Conservation (phyloP, 2,797 vertebrate species). For the Propithecus perrieri region DNA sequence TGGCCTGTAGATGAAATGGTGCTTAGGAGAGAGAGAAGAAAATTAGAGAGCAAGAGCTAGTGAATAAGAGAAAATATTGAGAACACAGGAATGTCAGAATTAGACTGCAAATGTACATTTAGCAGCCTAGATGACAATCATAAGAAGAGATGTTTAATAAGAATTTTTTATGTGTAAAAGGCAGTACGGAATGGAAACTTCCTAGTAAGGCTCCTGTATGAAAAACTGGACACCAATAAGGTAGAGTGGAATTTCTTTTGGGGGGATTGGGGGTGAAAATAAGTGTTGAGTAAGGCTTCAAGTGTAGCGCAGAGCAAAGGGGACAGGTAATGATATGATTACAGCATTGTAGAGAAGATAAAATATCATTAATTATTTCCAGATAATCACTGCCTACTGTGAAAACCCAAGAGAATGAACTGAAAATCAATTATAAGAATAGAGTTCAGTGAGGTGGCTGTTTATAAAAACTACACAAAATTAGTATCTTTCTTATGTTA, state of each 20-base stretch:
- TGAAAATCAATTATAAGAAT: constrained; percentile 6
- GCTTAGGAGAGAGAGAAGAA: background rate
- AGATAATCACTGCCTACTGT: background rate
- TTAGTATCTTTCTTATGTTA: background rate
- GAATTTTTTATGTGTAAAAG: background rate
- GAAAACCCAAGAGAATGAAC: background rate
- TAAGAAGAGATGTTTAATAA: background rate
- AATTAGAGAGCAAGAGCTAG: background rate
- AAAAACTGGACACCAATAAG: background rate
- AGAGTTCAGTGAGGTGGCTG: background rate
- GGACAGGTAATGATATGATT: background rate
- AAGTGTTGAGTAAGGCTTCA: background rate
- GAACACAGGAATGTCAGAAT: background rate
- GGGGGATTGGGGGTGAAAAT: accelerated
- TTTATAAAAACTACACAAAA: background rate
- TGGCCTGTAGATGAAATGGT: background rate
- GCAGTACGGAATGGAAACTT: background rate
- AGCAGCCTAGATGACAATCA: background rate
- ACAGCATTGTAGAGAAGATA: background rate
- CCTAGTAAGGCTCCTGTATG: background rate
- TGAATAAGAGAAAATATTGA: background rate
- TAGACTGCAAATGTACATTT: background rate
- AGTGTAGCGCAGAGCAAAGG: background rate
- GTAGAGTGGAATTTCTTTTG: background rate
- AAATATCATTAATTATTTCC: constrained; percentile 43